Evolutionary conservation across 2,888 invertebrate genomes (phyloP).

Genomic region (Ophion ventricosus): DNA sequence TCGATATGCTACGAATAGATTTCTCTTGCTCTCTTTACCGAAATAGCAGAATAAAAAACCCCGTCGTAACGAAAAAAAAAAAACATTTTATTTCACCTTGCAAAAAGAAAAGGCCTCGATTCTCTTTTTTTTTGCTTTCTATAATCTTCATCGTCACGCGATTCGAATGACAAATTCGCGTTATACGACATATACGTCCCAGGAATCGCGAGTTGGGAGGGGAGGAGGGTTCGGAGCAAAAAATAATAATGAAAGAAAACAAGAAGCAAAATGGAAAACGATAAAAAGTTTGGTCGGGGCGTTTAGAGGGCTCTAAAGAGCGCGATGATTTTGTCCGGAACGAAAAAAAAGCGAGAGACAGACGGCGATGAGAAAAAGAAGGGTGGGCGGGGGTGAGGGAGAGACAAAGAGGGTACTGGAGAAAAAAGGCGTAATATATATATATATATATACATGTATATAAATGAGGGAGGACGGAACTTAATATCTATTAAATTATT

Average conservation of each 20-base stretch:
- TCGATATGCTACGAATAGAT: conserved; percentile 27
- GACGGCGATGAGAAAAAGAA: too few species aligned
- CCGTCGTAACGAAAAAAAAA: not conserved
- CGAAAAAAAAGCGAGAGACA: conserved; percentile 9
- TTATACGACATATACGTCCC: not conserved
- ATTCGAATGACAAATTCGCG: conserved; percentile 37
- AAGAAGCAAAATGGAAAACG: conserved; percentile 5
- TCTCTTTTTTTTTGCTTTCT: not conserved
- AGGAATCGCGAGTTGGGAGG: conserved; percentile 7
- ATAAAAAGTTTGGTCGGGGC: conserved; percentile 45
- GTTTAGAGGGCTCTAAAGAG: conserved; percentile 45
- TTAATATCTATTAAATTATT: conserved; percentile 78
- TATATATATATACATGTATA: conserved; percentile 1
- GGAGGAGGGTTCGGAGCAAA: not conserved
- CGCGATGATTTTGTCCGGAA: conserved; percentile 28
- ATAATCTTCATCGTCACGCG: conserved; percentile 21
- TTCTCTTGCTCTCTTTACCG: conserved; percentile 4
- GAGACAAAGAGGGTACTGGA: conserved; percentile 27
- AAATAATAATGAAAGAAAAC: conserved; percentile 12
- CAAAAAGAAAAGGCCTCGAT: not conserved
- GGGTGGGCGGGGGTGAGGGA: conserved; percentile 38
- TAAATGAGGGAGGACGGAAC: conserved; percentile 66
- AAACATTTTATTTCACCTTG: not conserved
- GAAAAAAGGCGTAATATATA: conserved; percentile 41
- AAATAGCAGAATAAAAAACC: not conserved